These are phyloP conservation scores for Folsomia manolachei DNA, from an alignment of 2,888 invertebrate species.

Conservation along the genomic window DNA sequence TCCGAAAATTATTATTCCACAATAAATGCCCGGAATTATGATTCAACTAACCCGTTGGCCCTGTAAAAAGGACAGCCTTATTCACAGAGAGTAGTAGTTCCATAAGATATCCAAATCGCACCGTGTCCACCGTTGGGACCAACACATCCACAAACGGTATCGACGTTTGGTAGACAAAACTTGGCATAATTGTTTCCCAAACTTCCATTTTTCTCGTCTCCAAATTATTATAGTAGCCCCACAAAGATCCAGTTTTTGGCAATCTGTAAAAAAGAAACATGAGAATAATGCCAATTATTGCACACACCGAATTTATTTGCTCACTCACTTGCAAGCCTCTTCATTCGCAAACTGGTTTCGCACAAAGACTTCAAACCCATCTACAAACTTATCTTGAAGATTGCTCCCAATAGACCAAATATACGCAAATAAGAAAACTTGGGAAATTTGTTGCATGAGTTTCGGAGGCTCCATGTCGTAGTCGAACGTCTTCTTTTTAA, in stretches of 20 bases:
- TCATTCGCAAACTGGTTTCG: conserved; percentile 69
- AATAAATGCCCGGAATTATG: not conserved
- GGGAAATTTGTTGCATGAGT: conserved; percentile 66
- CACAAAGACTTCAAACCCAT: conserved; percentile 68
- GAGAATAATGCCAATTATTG: too few relatives aligned
- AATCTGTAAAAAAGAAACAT: conserved; percentile 61
- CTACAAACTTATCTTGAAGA: conserved; percentile 67
- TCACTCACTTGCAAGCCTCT: conserved; percentile 63
- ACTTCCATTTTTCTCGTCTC: conserved; percentile 67
- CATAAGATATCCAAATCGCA: conserved; percentile 77
- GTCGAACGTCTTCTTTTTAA: conserved; percentile 65
- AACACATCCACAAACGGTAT: conserved; percentile 78
- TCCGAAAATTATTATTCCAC: not conserved
- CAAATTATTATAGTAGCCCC: conserved; percentile 73
- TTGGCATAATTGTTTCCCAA: conserved; percentile 76
- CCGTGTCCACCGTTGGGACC: conserved; percentile 87
- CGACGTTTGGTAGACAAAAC: conserved; percentile 61
- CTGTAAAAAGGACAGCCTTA: conserved; percentile 82
- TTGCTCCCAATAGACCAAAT: conserved; percentile 88
- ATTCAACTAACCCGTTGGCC: conserved; percentile 67
- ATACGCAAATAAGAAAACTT: conserved; percentile 76
- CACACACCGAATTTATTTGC: conserved; percentile 43
- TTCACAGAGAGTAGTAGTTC: conserved; percentile 69
- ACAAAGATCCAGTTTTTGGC: conserved; percentile 68
- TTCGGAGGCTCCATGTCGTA: conserved; percentile 60